Evolutionary conservation across 2,888 invertebrate genomes (phyloP), one percentile per base, ranked within the genome.

Genomic region (Sisyra nigra): DNA sequence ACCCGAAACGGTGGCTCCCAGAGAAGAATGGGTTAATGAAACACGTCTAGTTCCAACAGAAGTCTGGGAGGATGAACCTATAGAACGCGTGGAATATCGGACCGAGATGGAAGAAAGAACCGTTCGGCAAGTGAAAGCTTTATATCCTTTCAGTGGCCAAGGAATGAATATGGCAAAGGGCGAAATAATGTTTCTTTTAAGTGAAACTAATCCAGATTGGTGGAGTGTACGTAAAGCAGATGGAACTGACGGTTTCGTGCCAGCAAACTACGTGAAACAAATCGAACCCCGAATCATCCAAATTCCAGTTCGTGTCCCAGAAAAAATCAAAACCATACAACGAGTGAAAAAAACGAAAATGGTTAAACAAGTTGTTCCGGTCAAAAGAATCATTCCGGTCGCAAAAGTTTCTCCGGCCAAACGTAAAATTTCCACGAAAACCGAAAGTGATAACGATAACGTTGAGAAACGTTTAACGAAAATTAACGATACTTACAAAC

Each of bases 131-230:
- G 91, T 83, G 8, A 77, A 77, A 51, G 80, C 85, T 8, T 66
- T 88, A 40, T 96, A 94, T 65, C 80, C 86, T 10, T 97, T 93
- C 69, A 80, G 74, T 43, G 94, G 94, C 0, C 88, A 92, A 55
- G 93, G 92, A 38, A 87, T 94, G 69, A 77, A 79, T 40, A 87
- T 93, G 76, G 72, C 72, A 43, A 96, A 94, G 62, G 89, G 89
- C 42, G 93, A 96, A 66, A 70, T 80, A 2, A 87, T 97, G 86
- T 81, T 91, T 55, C 69, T 98, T 1, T 72, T 97, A 48, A 89
- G 85, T 58, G 92, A 92, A 66, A 93, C 91, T 6, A 97, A 96
- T 65, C 80, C 84, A 0, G 98, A 98, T 61, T 97, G 97, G 97
- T 98, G 98, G 98, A 89, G 89, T 54, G 88, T 96, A n/a, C 72